Base-by-base conservation (phyloP, 2,797 vertebrate species). In the Paramormyrops hopkinsi region DNA sequence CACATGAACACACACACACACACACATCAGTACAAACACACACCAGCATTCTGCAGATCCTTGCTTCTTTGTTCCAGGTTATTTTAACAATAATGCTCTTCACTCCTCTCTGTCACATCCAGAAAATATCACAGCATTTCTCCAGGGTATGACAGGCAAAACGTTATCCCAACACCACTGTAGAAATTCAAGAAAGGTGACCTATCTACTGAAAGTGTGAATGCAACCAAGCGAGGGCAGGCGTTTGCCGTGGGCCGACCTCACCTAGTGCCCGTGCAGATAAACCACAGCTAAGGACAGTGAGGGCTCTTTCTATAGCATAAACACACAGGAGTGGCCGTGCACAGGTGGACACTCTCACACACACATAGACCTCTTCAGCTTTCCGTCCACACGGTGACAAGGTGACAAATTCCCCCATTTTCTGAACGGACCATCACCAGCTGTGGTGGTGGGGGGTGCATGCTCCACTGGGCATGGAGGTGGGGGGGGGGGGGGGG, bases 371-470 rank as follows among this genome's bases (percentile, higher is more conserved):
- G 19, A n/a, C 56, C 37, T 54, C 33, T 69, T 37, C 59, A 88
- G 54, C 17, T 46, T 62, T 41, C 37, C 3, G 12, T 86, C 53
- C 51, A 86, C 50, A 14, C 41, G 19, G 48, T 54, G 85, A 56
- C 51, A 56, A 56, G 85, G 50, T 56, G 85, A 86, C 85, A 86
- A 86, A 86, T 86, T 54, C 50, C 48, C 84, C 84, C 25, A 8
- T 25, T 86, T 86, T 56, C 85, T 86, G 82, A 51, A 25, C 82
- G 41, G 44, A n/a, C 48, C 33, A 51, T 51, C 85, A 86, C 29
- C 51, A 33, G 50, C 51, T 51, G 51, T 86, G 85, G 48, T 37
- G 53, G 85, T 6, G 50, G 85, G 85, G 51, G 33, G 85, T 50
- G n/a, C 14, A 87, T 56, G 85, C 53, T 87, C 33, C 85, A 56